Conservation (phyloP, 2,797 vertebrate species). For the Emydoidea blandingii region DNA sequence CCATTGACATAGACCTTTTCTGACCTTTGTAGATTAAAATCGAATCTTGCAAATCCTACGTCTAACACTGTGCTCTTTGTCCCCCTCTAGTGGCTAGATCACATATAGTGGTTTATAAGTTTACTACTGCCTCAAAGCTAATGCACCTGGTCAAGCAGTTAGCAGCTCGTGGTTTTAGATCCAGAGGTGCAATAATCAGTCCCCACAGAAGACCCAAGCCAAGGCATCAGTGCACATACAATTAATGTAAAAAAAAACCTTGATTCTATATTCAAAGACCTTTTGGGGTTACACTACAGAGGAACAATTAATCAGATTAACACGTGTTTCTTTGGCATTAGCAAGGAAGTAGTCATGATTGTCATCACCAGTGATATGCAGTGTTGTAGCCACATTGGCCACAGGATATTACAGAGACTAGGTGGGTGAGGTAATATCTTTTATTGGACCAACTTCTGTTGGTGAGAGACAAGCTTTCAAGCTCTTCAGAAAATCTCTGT, state of each 20-base stretch:
- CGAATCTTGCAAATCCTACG: no score
- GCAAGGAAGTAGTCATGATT: background rate
- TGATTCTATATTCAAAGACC: background rate
- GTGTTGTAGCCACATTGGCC: no score
- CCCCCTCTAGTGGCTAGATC: no score
- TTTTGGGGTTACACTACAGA: background rate
- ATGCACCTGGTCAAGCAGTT: background rate
- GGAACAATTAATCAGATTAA: background rate
- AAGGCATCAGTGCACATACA: background rate
- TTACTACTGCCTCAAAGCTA: background rate
- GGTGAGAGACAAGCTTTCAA: no score
- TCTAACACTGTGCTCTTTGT: no score
- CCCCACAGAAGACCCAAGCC: background rate
- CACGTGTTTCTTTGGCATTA: background rate
- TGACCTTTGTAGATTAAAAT: no score
- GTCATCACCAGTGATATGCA: no score
- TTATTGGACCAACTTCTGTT: no score
- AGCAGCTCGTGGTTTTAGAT: background rate
- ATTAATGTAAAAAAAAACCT: background rate
- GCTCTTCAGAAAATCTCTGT: no score
- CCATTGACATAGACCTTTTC: no score
- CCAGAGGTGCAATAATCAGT: background rate
- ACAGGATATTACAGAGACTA: no score
- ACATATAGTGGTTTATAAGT: background rate
- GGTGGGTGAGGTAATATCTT: no score